Conservation (phyloP, 2,888 invertebrate genomes). For the Hypercompe scribonia region DNA sequence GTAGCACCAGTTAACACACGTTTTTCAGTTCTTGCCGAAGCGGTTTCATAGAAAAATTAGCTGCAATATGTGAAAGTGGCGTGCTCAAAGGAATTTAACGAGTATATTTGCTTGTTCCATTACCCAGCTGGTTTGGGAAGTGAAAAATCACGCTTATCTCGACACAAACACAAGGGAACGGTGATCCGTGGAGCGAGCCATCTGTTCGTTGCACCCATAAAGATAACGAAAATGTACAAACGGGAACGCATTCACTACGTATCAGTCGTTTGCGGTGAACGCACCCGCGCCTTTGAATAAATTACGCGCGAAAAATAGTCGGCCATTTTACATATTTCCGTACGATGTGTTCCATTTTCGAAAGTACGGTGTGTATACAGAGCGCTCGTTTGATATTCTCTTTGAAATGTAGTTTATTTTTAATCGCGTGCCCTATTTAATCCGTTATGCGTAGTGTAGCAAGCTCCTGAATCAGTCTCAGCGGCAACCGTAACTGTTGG, state of each 20-base stretch:
- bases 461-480: slow-evolving; percentile 81
- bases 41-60: slow-evolving; percentile 76
- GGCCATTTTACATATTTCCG: slow-evolving; percentile 83
- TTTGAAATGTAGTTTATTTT: slow-evolving; percentile 85
- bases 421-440: slow-evolving; percentile 86
- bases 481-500: slow-evolving; percentile 76
- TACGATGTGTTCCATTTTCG: slow-evolving; percentile 85
- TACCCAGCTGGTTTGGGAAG: slow-evolving; percentile 82
- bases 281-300: slow-evolving; percentile 66
- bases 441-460: slow-evolving; percentile 79
- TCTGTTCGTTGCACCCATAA: slow-evolving; percentile 86
- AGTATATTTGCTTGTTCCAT: slow-evolving; percentile 78
- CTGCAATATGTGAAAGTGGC: slow-evolving; percentile 71
- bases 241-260: slow-evolving; percentile 79
- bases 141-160: slow-evolving; percentile 86
- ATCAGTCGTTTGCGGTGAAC: slow-evolving; percentile 74
- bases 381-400: slow-evolving; percentile 79
- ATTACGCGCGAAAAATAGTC: slow-evolving; percentile 81
- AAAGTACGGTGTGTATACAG: slow-evolving; percentile 80
- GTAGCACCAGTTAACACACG: slow-evolving; percentile 44
- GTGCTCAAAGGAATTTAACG: slow-evolving; percentile 70
- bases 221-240: slow-evolving; percentile 83
- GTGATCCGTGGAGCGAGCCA: slow-evolving; percentile 78
- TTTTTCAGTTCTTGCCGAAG: slow-evolving; percentile 47
- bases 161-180: slow-evolving; percentile 75